Evolutionary conservation across 2,888 invertebrate species (phyloP), one percentile per base, ranked within the genome.

Genomic region (Drosophila cognata): DNA sequence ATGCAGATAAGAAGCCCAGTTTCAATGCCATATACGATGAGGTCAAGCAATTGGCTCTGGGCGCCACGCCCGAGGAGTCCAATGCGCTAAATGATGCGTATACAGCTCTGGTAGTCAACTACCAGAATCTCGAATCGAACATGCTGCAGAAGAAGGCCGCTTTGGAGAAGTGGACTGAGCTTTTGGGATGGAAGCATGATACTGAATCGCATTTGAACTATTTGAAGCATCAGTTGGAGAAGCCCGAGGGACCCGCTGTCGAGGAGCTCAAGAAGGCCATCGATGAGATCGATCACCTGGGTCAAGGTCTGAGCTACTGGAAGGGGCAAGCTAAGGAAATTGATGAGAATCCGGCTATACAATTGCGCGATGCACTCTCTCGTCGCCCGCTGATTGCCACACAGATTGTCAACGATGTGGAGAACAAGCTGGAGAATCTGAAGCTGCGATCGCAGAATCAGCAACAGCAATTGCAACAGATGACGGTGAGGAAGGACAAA

Each of bases 21-120:
- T 97, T 98, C 79, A 95, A 96, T 74, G 95, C 95, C 3, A 96
- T 98, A 79, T 96, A 97, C 83, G 95, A 96, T 80, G 97, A 98
- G 94, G 95, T 98, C 0, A 97, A 97, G 88, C 95, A 95, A 68
- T 94, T 98, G 82, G 95, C 96, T 0, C 93, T 95, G 16, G 94
- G 94, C 77, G 96, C 96, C 2, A 95, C 96, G n/a, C 95, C 96
- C 0, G 96, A 96, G 77, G 97, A 98, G 89, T 95, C 95, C 1
- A 95, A 95, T 63, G 94, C 95, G 1, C 93, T 98, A 4, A 96
- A 96, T 82, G 96, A 96, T 75, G 95, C 96, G 0, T 97, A 97
- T 89, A 95, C 96, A 0, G 95, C 95, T 29, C 94, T 98, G 59
- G 96, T 96, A 21, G 94, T 95, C 52, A 96, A 96, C 86, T 98